phyloP scores from a whole-genome alignment of 2,113 vertebrate species.

The Prionailurus viverrinus region DNA sequence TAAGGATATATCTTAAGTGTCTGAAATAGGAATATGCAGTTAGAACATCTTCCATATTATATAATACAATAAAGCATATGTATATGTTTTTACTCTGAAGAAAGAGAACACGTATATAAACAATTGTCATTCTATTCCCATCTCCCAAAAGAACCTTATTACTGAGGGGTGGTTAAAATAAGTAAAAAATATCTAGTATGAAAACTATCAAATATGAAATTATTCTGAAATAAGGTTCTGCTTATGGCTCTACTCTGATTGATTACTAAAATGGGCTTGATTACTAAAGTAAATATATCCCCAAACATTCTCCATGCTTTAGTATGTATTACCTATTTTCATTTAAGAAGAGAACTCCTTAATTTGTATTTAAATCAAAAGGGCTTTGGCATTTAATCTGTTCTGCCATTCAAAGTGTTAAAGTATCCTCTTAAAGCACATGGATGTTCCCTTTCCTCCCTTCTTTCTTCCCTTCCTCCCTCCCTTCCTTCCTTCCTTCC shows the following conservation, averaged over 20 bases:
- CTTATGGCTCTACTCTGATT: neutral
- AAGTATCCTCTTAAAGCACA: neutral
- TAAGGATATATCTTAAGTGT: slow-evolving; percentile 1
- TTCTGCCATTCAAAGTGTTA: neutral
- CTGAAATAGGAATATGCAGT: neutral
- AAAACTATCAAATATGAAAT: slow-evolving; percentile 45
- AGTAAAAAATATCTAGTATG: neutral
- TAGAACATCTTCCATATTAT: neutral
- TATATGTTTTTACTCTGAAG: neutral
- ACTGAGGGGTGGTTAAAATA: neutral
- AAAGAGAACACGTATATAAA: slow-evolving; percentile 38
- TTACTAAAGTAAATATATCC: slow-evolving; percentile 39
- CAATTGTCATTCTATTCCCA: neutral
- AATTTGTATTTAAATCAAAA: slow-evolving; percentile 37
- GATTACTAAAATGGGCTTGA: neutral
- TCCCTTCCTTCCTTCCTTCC: neutral
- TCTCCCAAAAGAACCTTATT: slow-evolving; percentile 34
- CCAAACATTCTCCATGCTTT: slow-evolving; percentile 28
- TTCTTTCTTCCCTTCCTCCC: neutral
- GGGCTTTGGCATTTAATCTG: neutral
- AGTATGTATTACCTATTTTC: neutral
- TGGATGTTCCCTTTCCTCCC: neutral
- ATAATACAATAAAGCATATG: neutral
- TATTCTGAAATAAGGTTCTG: slow-evolving; percentile 37
- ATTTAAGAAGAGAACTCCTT: slow-evolving; percentile 1